phyloP scores from a whole-genome alignment of 1,140 invertebrate genomes.

The Drosophila tristis region DNA sequence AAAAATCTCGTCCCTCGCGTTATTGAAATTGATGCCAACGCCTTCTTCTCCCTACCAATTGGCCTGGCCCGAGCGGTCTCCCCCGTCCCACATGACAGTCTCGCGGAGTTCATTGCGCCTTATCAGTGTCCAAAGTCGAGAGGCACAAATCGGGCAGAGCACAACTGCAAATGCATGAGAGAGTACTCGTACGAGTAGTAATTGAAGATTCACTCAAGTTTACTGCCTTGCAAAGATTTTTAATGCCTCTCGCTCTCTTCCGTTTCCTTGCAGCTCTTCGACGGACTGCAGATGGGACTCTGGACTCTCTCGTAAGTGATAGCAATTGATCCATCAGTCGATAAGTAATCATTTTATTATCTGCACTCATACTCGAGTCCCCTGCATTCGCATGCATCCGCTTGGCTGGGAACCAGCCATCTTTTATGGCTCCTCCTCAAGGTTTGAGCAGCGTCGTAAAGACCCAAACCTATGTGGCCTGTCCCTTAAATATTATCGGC shows the following conservation, averaged over 20 bases:
- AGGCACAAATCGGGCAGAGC: constrained; percentile 12
- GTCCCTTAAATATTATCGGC: constrained; percentile 5
- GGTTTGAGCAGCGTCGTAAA: constrained; percentile 33
- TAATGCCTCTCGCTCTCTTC: constrained; percentile 10
- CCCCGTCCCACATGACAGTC: not conserved
- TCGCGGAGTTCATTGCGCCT: constrained; percentile 55
- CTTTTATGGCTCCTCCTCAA: constrained; percentile 34
- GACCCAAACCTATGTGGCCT: constrained; percentile 15
- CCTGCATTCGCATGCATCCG: constrained; percentile 4
- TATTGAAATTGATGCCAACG: constrained; percentile 49
- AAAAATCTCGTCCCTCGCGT: constrained; percentile 62
- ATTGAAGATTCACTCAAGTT: constrained; percentile 36
- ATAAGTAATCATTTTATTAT: constrained; percentile 40
- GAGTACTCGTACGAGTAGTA: constrained; percentile 17
- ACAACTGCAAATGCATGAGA: constrained; percentile 26
- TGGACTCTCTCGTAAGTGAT: constrained; percentile 52
- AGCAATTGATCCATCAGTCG: constrained; percentile 29
- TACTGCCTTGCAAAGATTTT: constrained; percentile 27
- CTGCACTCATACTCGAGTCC: not conserved
- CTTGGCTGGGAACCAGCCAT: not conserved
- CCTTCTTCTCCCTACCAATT: constrained; percentile 25
- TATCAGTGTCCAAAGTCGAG: constrained; percentile 40
- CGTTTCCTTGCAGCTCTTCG: constrained; percentile 44
- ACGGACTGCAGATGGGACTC: constrained; percentile 49
- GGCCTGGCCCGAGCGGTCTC: constrained; percentile 31